Evolutionary conservation across 1,140 invertebrate genomes (phyloP), one percentile per base, ranked within the genome.

Genomic region (Laupala kohalensis): DNA sequence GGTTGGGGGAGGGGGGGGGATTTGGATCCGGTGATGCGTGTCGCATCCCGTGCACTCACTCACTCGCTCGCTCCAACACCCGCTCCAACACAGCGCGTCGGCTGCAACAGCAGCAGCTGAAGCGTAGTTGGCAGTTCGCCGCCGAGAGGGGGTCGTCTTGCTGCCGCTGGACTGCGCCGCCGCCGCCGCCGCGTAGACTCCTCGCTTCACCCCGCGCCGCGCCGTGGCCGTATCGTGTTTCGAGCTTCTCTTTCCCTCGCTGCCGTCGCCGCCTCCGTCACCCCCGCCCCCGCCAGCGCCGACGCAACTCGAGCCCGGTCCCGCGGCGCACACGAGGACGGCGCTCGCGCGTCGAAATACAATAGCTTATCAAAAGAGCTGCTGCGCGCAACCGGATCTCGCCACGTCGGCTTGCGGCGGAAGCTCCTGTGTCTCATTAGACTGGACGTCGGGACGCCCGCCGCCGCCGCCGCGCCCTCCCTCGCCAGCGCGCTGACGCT

Each of bases 341-440:
- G 37, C 37, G 37, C 37, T 53, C 37, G 27, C 19, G 67, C 67
- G 28, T 68, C 67, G 67, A 68, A 68, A 68, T 68, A 68, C 67
- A 68, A 68, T 68, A 68, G 67, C 67, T 68, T 68, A 68, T 68
- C 67, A 68, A 68, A 68, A 68, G 67, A 68, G 67, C 67, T 53
- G 37, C 37, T 53, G 37, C 37, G 37, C n/a, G 67, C 27, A 68
- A 68, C 67, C n/a, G 6, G 67, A 68, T 68, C 27, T 27, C 67
- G 67, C 27, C 67, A 29, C 67, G 67, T 68, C 67, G 67, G 67
- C 26, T 68, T 68, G 67, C 29, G 67, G 67, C 27, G 67, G 37
- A 53, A 53, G 37, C 37, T 53, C 37, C 37, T 53, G 37, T 53
- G 37, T 53, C 37, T 53, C 37, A 53, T 53, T 53, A 53, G 37